Evolutionary conservation across 2,113 vertebrate species (phyloP), one percentile per base, ranked within the genome.

Genomic region (Ammospiza nelsoni): DNA sequence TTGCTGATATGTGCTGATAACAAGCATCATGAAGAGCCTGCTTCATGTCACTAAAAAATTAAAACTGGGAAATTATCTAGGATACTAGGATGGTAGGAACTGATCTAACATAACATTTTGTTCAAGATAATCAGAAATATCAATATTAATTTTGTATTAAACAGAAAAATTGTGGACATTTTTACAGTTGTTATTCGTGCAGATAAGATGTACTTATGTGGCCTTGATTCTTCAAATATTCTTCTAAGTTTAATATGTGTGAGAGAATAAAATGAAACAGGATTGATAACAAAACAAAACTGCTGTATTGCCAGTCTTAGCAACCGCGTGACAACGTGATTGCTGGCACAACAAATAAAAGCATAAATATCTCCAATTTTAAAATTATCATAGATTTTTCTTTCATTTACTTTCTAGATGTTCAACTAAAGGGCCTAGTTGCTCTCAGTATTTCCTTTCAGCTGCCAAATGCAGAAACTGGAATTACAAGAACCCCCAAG

Each of bases 11-110:
- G 15, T 69, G 31, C 49, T 62, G 54, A 37, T 48, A 83, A 55
- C 27, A 83, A 90, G 48, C 39, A 89, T 51, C n/a, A 66, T n/a
- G 71, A 95, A 91, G 46, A 78, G 29, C 71, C 91, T 94, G 78
- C 43, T 90, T 85, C 55, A 51, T 73, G 39, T 66, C 55, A 87
- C 41, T 77, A 87, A 78, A 46, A 66, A 79, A 88, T 15, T 51
- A 80, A 68, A 54, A 28, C 22, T 29, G 71, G 44, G 65, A 66
- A 79, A 41, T 62, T 0, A 74, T 65, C 43, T 57, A 68, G 28
- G 31, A 12, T 44, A 69, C 4, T 12, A 61, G 27, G 46, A 69
- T 54, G 28, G 23, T 59, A 80, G 48, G 37, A 92, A 75, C 58
- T 55, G 4, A 51, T n/a, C 48, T 58, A 67, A 81, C 21, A 16